A percentile compares a stretch with the other conserved stretches of the same genome.
These are phyloP conservation scores for Lymantria dispar DNA, from an alignment of 2,888 invertebrate species.

Conservation along the genomic window DNA sequence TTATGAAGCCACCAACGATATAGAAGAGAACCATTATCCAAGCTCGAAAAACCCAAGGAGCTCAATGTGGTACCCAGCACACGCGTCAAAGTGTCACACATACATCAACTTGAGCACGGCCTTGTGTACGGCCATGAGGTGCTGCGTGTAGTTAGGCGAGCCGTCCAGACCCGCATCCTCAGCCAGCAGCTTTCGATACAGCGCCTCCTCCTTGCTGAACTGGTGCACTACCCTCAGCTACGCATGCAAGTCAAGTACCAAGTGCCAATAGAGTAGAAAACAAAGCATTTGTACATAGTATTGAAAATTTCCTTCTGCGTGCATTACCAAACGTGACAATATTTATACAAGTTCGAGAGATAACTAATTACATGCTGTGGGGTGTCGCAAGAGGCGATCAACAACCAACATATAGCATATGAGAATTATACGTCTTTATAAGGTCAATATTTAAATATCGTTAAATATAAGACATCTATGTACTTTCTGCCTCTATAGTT, in stretches of 20 bases:
- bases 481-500: too few relatives aligned
- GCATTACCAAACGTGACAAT: too few relatives aligned
- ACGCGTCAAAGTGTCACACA: slow-evolving; percentile 24
- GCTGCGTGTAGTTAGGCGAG: slow-evolving; percentile 95
- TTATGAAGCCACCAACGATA: too few relatives aligned
- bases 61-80: neutral
- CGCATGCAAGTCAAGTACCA: slow-evolving; percentile 63
- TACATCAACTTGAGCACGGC: slow-evolving; percentile 86
- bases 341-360: too few relatives aligned
- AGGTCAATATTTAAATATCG: too few relatives aligned
- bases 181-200: slow-evolving; percentile 93
- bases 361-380: too few relatives aligned
- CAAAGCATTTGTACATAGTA: neutral
- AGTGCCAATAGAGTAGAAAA: neutral
- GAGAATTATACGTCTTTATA: too few relatives aligned
- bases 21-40: neutral
- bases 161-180: slow-evolving; percentile 94
- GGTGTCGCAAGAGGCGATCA: too few relatives aligned
- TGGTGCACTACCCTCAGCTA: slow-evolving; percentile 62
- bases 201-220: slow-evolving; percentile 82
- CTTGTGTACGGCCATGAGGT: slow-evolving; percentile 97
- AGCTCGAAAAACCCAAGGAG: neutral
- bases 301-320: too few relatives aligned
- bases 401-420: too few relatives aligned
- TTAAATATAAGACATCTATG: too few relatives aligned